Evolutionary conservation across 1,140 invertebrate species (phyloP).

Genomic region (Hermetia illucens): DNA sequence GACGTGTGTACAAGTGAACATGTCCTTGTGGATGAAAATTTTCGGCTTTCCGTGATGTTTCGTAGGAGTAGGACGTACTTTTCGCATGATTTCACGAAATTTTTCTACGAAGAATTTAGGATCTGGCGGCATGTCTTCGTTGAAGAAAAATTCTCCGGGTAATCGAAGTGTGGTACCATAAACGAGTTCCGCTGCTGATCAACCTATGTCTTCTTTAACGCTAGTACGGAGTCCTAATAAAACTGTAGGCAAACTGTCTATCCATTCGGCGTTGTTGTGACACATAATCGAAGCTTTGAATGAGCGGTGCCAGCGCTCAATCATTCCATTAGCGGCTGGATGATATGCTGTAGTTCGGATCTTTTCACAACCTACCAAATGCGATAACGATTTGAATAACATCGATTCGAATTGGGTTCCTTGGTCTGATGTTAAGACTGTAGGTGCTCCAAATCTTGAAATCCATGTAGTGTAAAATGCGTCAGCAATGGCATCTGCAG

Average conservation of each 20-base stretch:
- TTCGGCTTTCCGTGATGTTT: slow-evolving; percentile 10
- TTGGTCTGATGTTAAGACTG: slow-evolving; percentile 28
- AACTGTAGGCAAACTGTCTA: slow-evolving; percentile 15
- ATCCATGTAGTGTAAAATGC: no score
- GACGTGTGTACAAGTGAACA: slow-evolving; percentile 16
- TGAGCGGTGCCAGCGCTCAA: slow-evolving; percentile 20
- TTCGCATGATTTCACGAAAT: slow-evolving; percentile 9
- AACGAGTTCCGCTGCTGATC: slow-evolving; percentile 13
- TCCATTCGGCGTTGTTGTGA: slow-evolving; percentile 13
- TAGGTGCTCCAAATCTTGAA: slow-evolving; percentile 22
- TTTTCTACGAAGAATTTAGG: slow-evolving; percentile 9
- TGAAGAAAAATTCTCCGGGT: slow-evolving; percentile 24
- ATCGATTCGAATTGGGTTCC: slow-evolving; percentile 27
- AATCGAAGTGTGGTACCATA: slow-evolving; percentile 17
- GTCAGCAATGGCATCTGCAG: no score
- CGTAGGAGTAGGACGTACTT: slow-evolving; percentile 9
- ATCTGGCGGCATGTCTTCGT: background rate
- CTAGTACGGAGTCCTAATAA: slow-evolving; percentile 11
- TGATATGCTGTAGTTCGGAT: slow-evolving; percentile 19
- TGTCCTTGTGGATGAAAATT: slow-evolving; percentile 13
- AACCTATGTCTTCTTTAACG: slow-evolving; percentile 18
- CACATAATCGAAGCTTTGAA: slow-evolving; percentile 19
- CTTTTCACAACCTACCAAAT: slow-evolving; percentile 8
- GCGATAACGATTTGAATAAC: slow-evolving; percentile 12
- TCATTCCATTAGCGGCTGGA: slow-evolving; percentile 18